phyloP scores from a whole-genome alignment of 2,888 invertebrate species.

The Diarsia dahlii region DNA sequence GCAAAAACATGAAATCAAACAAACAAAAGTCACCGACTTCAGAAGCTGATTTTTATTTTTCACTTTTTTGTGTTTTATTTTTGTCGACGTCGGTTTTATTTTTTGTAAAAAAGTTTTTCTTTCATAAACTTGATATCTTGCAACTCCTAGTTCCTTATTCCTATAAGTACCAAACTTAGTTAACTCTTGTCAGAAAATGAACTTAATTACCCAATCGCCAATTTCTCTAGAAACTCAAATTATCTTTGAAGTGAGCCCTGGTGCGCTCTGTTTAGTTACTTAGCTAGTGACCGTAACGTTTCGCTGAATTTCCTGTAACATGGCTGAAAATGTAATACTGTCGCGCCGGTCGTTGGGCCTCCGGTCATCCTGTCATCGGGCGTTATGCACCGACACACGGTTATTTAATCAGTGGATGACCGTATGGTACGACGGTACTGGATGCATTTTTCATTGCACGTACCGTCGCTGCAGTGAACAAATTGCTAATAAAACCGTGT shows the following conservation, averaged over 20 bases:
- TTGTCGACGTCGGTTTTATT: no score
- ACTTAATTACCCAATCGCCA: slow-evolving; percentile 28
- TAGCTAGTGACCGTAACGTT: slow-evolving; percentile 57
- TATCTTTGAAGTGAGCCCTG: slow-evolving; percentile 33
- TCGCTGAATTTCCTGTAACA: slow-evolving; percentile 39
- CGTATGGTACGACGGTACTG: slow-evolving; percentile 60
- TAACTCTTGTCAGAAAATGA: slow-evolving; percentile 22
- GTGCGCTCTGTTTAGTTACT: slow-evolving; percentile 36
- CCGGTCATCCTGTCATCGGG: slow-evolving; percentile 63
- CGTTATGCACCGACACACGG: slow-evolving; percentile 54
- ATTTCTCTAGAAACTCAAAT: slow-evolving; percentile 34
- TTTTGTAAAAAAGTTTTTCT: no score
- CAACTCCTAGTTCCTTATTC: not conserved
- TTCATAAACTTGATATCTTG: not conserved
- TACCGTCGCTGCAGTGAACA: slow-evolving; percentile 37
- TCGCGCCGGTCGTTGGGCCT: slow-evolving; percentile 59
- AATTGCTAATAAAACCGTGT: slow-evolving; percentile 55
- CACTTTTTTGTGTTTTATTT: no score
- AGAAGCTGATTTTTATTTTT: no score
- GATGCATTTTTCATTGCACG: slow-evolving; percentile 56
- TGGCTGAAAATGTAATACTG: slow-evolving; percentile 69
- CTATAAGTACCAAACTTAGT: slow-evolving; percentile 7
- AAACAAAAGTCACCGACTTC: no score
- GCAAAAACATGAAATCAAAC: no score
- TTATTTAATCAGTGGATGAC: slow-evolving; percentile 73